Evolutionary conservation across 2,888 invertebrate genomes (phyloP).

Genomic region (Calameuta filiformis): DNA sequence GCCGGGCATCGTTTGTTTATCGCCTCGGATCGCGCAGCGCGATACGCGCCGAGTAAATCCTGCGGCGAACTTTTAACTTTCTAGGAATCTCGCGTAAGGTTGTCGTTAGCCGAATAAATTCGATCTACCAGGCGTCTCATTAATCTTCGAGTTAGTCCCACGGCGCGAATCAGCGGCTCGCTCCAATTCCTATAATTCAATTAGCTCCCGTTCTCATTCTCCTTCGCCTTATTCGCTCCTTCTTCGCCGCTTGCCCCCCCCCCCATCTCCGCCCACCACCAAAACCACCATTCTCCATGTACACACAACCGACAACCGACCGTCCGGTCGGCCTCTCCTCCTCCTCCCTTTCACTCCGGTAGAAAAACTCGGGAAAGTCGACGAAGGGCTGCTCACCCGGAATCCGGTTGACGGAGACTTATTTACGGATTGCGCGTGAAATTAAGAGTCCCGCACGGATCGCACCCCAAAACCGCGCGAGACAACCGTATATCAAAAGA

Average conservation of each 20-base stretch:
- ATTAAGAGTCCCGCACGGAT: constrained; percentile 42
- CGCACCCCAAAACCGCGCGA: constrained; percentile 10
- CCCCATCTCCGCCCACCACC: background rate
- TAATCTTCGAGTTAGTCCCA: constrained; percentile 45
- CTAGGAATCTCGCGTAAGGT: too few species aligned
- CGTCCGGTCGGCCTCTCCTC: background rate
- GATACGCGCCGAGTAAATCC: too few species aligned
- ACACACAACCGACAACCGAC: background rate
- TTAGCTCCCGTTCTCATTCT: constrained; percentile 41
- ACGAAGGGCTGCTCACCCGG: constrained; percentile 20
- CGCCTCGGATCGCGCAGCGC: too few species aligned
- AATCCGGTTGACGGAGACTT: constrained; percentile 35
- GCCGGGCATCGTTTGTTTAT: too few species aligned
- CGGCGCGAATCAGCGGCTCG: constrained; percentile 52
- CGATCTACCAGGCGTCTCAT: constrained; percentile 56
- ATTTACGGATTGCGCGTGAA: constrained; percentile 53
- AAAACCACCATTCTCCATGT: too few species aligned
- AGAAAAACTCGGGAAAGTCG: constrained; percentile 19
- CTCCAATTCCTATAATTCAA: constrained; percentile 61
- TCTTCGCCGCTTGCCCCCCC: background rate
- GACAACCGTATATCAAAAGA: constrained; percentile 20
- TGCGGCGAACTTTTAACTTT: too few species aligned
- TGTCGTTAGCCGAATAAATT: constrained; percentile 1
- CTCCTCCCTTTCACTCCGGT: constrained; percentile 7
- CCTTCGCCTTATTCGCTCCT: constrained; percentile 16